Evolutionary conservation across 2,113 vertebrate genomes (phyloP).

Genomic region (Thunnus maccoyii): DNA sequence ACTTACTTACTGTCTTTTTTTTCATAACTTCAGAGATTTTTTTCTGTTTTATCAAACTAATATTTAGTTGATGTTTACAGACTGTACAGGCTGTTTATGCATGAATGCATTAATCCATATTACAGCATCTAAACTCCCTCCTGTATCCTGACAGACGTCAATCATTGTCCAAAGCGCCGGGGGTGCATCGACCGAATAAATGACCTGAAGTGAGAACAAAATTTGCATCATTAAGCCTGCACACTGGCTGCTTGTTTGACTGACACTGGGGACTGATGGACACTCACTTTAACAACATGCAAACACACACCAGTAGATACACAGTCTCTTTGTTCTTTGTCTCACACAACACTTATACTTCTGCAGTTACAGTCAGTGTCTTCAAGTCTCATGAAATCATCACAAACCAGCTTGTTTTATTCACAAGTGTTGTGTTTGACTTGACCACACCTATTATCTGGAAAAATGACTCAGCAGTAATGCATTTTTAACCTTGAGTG

Average conservation of each 20-base stretch:
- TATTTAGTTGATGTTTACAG: background rate
- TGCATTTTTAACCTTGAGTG: background rate
- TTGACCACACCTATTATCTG: slow-evolving; percentile 11
- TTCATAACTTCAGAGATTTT: too few relatives aligned
- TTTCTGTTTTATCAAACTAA: too few relatives aligned
- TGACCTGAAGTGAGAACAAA: background rate
- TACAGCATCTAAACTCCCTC: background rate
- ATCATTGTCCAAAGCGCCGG: background rate
- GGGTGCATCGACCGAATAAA: background rate
- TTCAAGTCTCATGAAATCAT: background rate
- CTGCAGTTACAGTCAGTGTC: background rate
- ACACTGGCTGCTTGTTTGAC: slow-evolving; percentile 16
- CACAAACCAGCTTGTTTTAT: background rate
- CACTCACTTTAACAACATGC: slow-evolving; percentile 4
- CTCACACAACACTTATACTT: background rate
- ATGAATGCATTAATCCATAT: background rate
- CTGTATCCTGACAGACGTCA: background rate
- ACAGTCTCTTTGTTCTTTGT: background rate
- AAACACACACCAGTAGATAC: background rate
- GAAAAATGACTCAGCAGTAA: slow-evolving; percentile 1
- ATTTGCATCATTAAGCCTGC: slow-evolving; percentile 46
- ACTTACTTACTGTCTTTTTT: too few relatives aligned
- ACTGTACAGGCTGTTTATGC: background rate
- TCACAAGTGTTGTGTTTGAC: background rate
- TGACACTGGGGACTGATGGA: background rate